Evolutionary conservation across 1,140 invertebrate species (phyloP), one percentile per base, ranked within the genome.

Genomic region (Coenobita brevimanus): DNA sequence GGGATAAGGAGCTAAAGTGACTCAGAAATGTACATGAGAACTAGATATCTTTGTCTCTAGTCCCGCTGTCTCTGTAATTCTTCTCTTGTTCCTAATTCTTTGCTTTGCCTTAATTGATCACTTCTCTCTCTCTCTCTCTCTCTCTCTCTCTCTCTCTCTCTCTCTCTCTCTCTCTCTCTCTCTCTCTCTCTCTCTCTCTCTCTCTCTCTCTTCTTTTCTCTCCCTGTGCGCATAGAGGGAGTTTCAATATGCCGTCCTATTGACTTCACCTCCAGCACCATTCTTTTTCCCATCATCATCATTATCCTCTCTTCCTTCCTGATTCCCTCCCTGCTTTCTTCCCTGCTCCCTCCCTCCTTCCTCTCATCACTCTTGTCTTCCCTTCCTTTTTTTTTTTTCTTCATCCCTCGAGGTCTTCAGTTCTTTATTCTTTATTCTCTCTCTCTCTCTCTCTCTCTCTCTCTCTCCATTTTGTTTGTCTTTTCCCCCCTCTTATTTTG

Each of bases 81-180:
- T n/a, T n/a, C n/a, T n/a, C n/a, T n/a, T n/a, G n/a, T n/a, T n/a
- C n/a, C n/a, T n/a, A n/a, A n/a, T n/a, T n/a, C n/a, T n/a, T n/a
- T n/a, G n/a, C n/a, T n/a, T n/a, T n/a, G n/a, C n/a, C n/a, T n/a
- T n/a, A n/a, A n/a, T n/a, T n/a, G n/a, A n/a, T n/a, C n/a, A n/a
- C 6, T 33, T 57, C 50, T 54, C 50, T 38, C 60, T 67, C 38
- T 33, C 57, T 27, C 41, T 8, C 13, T 43, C 57, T 46, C 60
- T 41, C 30, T 64, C 50, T 60, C 24, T 38, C 38, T 64, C 33
- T 36, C 30, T 60, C 6, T 27, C 30, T 54, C 46, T 30, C 30
- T 62, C 54, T 30, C 24, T 60, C 0, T 81, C 57, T 81, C 79
- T 30, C 60, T 64, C 50, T 81, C 38, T 41, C 41, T 10, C 71